These are phyloP conservation scores for Lagria hirta DNA, from an alignment of 2,888 invertebrate genomes.

Conservation along the genomic window DNA sequence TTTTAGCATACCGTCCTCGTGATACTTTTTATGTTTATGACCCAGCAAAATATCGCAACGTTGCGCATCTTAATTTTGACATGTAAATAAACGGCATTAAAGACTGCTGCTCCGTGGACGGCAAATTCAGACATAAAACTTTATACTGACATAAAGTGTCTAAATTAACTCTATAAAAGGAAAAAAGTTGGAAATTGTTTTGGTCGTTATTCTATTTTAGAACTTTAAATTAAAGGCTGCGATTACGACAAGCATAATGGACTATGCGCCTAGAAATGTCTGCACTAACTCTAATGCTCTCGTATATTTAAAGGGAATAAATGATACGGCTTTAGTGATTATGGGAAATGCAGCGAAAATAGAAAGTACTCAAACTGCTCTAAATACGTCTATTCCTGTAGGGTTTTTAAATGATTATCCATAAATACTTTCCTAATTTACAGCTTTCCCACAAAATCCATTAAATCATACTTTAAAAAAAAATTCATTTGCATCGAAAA, in stretches of 20 bases:
- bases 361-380: no score
- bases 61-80: slow-evolving; percentile 23
- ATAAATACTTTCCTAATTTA: no score
- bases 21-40: slow-evolving; percentile 25
- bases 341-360: no score
- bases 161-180: slow-evolving; percentile 32
- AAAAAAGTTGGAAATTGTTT: slow-evolving; percentile 30
- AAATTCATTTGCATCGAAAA: no score
- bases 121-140: slow-evolving; percentile 35
- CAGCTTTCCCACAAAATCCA: no score
- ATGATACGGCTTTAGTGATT: no score
- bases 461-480: no score
- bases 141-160: slow-evolving; percentile 34
- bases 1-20: slow-evolving; percentile 10
- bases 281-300: no score
- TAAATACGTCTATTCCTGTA: no score
- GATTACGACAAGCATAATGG: slow-evolving; percentile 23
- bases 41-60: slow-evolving; percentile 16
- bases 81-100: slow-evolving; percentile 24
- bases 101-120: slow-evolving; percentile 17
- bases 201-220: slow-evolving; percentile 19
- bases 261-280: slow-evolving; percentile 19
- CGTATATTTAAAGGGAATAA: no score
- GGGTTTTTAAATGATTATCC: no score
- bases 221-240: slow-evolving; percentile 22